phyloP scores from a whole-genome alignment of 2,888 invertebrate species.

The Cepaea hortensis region DNA sequence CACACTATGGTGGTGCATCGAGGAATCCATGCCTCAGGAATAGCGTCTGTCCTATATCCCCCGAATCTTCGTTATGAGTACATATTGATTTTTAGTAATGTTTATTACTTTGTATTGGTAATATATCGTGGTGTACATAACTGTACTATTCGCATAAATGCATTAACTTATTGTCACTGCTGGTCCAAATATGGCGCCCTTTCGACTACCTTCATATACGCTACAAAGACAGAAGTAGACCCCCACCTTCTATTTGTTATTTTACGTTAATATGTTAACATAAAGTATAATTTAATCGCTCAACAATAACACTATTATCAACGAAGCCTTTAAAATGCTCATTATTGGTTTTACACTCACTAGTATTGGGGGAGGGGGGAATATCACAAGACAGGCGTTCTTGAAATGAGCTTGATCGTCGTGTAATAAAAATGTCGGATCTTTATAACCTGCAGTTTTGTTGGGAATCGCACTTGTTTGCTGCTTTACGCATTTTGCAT shows the following conservation, averaged over 20 bases:
- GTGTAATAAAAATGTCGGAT: slow-evolving; percentile 46
- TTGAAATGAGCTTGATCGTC: slow-evolving; percentile 20
- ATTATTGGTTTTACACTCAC: too few species aligned
- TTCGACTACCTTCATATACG: slow-evolving; percentile 44
- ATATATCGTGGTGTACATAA: not conserved
- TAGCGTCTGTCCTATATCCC: not conserved
- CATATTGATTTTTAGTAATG: not conserved
- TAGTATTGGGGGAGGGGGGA: too few species aligned
- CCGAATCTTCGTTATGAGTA: not conserved
- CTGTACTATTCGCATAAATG: not conserved
- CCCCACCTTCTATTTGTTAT: not conserved
- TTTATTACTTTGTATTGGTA: not conserved
- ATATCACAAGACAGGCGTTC: slow-evolving; percentile 5
- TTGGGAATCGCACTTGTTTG: not conserved
- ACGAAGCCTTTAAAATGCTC: too few species aligned
- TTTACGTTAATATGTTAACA: not conserved
- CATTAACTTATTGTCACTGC: slow-evolving; percentile 17
- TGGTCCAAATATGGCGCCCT: slow-evolving; percentile 60
- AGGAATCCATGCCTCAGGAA: slow-evolving; percentile 1
- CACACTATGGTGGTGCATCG: slow-evolving; percentile 15
- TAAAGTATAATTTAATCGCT: not conserved
- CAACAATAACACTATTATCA: too few species aligned
- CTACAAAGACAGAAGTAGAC: not conserved
- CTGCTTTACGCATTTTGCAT: not conserved
- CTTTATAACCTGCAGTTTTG: not conserved